Conservation (phyloP, 2,888 invertebrate genomes). For the Corbicula japonica region DNA sequence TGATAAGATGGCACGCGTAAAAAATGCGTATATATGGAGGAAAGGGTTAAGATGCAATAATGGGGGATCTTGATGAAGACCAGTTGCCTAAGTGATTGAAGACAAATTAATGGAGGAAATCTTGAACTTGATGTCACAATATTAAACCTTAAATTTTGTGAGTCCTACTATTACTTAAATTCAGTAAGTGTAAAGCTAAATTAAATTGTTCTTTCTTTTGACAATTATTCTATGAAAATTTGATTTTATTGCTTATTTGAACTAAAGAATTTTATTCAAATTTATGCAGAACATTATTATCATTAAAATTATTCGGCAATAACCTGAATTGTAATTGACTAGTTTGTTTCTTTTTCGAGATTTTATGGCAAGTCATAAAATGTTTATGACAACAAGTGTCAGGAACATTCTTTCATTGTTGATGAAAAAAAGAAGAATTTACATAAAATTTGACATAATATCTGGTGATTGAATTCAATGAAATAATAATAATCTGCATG, state of each 20-base stretch:
- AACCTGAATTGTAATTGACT: conserved; percentile 22
- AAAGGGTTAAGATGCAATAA: too few species aligned
- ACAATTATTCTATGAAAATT: conserved; percentile 28
- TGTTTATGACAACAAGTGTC: conserved; percentile 39
- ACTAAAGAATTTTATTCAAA: conserved; percentile 38
- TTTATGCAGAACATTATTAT: conserved; percentile 27
- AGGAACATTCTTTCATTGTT: conserved; percentile 5
- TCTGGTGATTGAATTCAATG: conserved; percentile 34
- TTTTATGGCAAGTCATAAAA: conserved; percentile 29
- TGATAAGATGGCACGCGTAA: too few species aligned
- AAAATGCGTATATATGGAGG: too few species aligned
- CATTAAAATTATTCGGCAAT: conserved; percentile 31
- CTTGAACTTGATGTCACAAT: too few species aligned
- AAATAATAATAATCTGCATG: too few species aligned
- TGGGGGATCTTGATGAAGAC: too few species aligned
- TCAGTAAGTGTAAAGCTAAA: too few species aligned
- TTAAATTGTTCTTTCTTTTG: too few species aligned
- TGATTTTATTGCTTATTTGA: conserved; percentile 31
- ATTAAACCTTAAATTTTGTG: too few species aligned
- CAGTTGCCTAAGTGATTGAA: too few species aligned
- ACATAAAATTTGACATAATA: conserved; percentile 34
- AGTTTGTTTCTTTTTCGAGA: conserved; percentile 29
- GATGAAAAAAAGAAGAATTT: conserved; percentile 35
- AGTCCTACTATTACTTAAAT: too few species aligned
- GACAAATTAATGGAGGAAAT: too few species aligned